phyloP scores from a whole-genome alignment of 2,113 vertebrate species.

The Burhinus bistriatus region DNA sequence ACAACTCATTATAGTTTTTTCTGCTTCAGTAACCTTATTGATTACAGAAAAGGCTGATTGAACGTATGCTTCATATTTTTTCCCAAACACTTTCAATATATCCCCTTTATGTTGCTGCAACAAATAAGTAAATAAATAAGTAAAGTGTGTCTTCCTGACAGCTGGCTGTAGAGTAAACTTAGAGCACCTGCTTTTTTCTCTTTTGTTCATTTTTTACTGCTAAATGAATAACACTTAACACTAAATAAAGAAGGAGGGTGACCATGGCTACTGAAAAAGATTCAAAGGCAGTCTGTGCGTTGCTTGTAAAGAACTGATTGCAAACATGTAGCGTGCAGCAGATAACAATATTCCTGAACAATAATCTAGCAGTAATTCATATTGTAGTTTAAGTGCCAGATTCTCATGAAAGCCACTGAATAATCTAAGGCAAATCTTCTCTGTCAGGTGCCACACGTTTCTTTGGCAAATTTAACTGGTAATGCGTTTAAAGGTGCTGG shows the following conservation, averaged over 20 bases:
- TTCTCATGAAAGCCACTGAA: constrained; percentile 32
- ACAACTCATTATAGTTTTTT: constrained; percentile 60
- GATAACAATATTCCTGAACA: constrained; percentile 47
- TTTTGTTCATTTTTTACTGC: constrained; percentile 66
- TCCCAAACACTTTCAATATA: constrained; percentile 51
- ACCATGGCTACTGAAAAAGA: constrained; percentile 66
- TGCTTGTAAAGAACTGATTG: constrained; percentile 42
- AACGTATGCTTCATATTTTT: constrained; percentile 41
- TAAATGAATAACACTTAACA: constrained; percentile 72
- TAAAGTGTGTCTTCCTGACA: constrained; percentile 61
- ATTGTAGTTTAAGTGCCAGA: constrained; percentile 33
- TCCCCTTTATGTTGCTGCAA: constrained; percentile 17
- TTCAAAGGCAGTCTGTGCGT: constrained; percentile 20
- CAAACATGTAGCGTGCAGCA: constrained; percentile 11
- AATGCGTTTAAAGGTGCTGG: background rate
- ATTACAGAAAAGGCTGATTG: constrained; percentile 52
- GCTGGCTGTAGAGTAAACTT: constrained; percentile 72
- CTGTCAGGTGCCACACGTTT: background rate
- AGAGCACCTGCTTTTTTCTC: constrained; percentile 73
- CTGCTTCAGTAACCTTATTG: constrained; percentile 61
- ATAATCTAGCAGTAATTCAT: constrained; percentile 56
- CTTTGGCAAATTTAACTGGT: constrained; percentile 6
- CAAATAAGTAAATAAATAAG: constrained; percentile 15
- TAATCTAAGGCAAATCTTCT: constrained; percentile 34
- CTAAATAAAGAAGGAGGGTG: constrained; percentile 69